Evolutionary conservation across 1,140 invertebrate genomes (phyloP).

Genomic region (Sitophilus oryzae): DNA sequence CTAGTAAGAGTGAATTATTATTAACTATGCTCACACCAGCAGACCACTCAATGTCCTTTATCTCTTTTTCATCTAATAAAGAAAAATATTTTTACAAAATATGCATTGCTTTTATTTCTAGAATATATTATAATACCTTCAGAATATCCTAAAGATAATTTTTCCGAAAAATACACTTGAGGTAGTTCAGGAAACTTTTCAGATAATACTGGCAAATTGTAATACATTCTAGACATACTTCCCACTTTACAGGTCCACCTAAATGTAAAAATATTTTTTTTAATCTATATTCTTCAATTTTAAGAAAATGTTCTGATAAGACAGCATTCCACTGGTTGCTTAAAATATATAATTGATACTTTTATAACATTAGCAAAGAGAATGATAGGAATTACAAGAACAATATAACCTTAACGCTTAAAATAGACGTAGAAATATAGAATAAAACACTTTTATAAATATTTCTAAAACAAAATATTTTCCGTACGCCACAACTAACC

Average conservation of each 20-base stretch:
- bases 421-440: not conserved
- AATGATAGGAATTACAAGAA: too few relatives aligned
- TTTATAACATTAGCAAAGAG: too few relatives aligned
- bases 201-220: conserved; percentile 41
- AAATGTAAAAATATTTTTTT: too few relatives aligned
- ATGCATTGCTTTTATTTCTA: not conserved
- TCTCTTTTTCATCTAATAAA: conserved; percentile 18
- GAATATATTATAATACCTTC: conserved; percentile 18
- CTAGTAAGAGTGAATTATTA: conserved; percentile 58
- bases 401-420: not conserved
- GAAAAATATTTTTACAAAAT: not conserved
- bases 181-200: conserved; percentile 42
- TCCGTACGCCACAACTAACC: conserved; percentile 20
- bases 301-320: too few relatives aligned
- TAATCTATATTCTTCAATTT: too few relatives aligned
- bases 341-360: too few relatives aligned
- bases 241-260: conserved; percentile 39
- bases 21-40: conserved; percentile 45
- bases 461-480: not conserved
- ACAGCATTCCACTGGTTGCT: too few relatives aligned
- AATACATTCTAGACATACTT: conserved; percentile 32
- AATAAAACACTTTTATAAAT: not conserved
- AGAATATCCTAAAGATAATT: conserved; percentile 30
- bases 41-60: conserved; percentile 45
- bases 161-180: conserved; percentile 28